These are phyloP conservation scores for Ptychochromis oligacanthus DNA, from an alignment of 2,113 vertebrate genomes.

Conservation along the genomic window DNA sequence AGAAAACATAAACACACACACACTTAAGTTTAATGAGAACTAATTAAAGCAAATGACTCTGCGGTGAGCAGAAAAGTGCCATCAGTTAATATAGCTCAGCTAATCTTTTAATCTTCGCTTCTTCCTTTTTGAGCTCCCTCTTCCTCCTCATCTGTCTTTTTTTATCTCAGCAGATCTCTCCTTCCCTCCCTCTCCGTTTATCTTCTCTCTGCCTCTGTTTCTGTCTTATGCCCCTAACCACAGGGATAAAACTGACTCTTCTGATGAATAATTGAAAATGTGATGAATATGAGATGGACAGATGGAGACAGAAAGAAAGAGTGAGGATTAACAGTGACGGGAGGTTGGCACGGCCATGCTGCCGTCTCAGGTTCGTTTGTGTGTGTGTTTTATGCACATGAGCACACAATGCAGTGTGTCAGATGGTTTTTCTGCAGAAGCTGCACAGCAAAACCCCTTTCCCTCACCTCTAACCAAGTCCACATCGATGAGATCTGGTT, in stretches of 20 bases:
- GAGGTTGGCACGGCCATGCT: conserved; percentile 14
- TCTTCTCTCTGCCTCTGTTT: neutral
- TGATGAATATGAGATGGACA: conserved; percentile 14
- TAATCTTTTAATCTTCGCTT: neutral
- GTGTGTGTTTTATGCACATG: neutral
- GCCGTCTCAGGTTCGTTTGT: conserved; percentile 9
- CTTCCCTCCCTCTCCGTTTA: neutral
- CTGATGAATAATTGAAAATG: conserved; percentile 52
- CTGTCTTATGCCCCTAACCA: neutral
- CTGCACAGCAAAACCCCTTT: neutral
- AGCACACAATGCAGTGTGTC: neutral
- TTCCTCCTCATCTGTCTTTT: neutral
- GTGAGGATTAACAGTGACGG: neutral
- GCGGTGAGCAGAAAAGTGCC: neutral
- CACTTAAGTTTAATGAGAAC: neutral
- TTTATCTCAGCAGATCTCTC: neutral
- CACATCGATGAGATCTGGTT: conserved; percentile 98
- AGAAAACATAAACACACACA: neutral
- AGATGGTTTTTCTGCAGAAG: neutral
- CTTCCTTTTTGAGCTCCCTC: neutral
- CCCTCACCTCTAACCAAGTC: conserved; percentile 95
- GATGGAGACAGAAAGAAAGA: neutral
- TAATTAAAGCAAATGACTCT: conserved; percentile 1
- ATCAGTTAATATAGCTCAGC: conserved; percentile 3
- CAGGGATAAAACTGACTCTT: conserved; percentile 7